Evolutionary conservation across 1,140 invertebrate species (phyloP), one percentile per base, ranked within the genome.

Genomic region (Ceratina calcarata): DNA sequence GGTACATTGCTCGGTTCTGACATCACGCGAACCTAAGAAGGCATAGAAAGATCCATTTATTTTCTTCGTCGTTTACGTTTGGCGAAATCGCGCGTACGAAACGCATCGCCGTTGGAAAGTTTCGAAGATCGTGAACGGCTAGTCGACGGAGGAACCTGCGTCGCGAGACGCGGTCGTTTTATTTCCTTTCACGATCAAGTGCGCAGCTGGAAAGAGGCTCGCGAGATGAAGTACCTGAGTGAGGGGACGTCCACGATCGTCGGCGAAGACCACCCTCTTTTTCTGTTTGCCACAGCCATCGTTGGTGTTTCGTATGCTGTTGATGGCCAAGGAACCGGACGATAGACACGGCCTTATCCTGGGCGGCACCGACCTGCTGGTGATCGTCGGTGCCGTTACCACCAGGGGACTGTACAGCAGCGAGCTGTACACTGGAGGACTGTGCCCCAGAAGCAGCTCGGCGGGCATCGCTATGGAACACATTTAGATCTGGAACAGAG

Each of bases 181-280:
- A 55, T 65, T 57, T 65, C 20, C 62, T 75, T 57, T 75, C 16
- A 24, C 27, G 24, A 66, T 22, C 37, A 20, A 0, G 3, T 4
- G 3, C 32, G 15, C 1, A 49, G 6, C n/a, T n/a, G 15, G 6
- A 20, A 10, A 49, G 13, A 8, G 4, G 24, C 2, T 20, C 24
- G 49, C 20, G 20, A 12, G n/a, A 37, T 2, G 68, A 93, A 10
- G 91, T 69, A 96, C 94, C 86, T 97, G 96, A 51, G 97, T 97
- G 18, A 99, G 93, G 1, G 97, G 96, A 55, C 96, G 94, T 1
- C 98, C 98, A 88, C 96, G 96, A 87, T 98, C 97, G 89, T 99
- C 98, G 0, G 98, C 98, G 90, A 99, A 99, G 0, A 98, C 97
- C 1, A 99, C 98, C 80, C 94, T 95, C 91, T 99, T 99, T 89